These are phyloP conservation scores for Carassius auratus DNA, from an alignment of 2,113 vertebrate genomes.

Conservation along the genomic window DNA sequence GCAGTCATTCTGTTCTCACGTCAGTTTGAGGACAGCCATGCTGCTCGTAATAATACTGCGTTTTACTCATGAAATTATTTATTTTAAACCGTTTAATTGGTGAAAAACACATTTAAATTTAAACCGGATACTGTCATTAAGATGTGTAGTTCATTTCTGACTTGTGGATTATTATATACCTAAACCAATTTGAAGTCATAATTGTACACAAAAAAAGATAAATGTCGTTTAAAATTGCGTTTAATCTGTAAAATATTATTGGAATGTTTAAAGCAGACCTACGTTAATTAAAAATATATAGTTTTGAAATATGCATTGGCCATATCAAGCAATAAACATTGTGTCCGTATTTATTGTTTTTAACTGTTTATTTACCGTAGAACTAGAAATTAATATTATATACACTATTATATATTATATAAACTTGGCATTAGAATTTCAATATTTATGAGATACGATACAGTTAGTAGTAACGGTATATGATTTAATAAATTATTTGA, in stretches of 20 bases:
- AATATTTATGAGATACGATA: too few relatives aligned
- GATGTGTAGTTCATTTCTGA: neutral
- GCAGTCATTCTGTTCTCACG: neutral
- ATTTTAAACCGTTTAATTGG: neutral
- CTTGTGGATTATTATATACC: neutral
- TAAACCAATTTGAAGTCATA: neutral
- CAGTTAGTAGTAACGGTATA: too few relatives aligned
- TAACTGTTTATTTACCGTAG: too few relatives aligned
- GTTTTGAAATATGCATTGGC: too few relatives aligned
- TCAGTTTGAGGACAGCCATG: neutral
- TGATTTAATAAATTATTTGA: too few relatives aligned
- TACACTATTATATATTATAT: too few relatives aligned
- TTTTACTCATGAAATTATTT: neutral
- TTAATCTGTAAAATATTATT: neutral
- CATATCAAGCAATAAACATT: too few relatives aligned
- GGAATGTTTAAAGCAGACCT: neutral
- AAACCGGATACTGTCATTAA: neutral
- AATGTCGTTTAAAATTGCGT: neutral
- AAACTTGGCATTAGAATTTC: too few relatives aligned
- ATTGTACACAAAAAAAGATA: neutral
- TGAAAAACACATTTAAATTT: neutral
- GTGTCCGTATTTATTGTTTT: too few relatives aligned
- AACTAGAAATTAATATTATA: too few relatives aligned
- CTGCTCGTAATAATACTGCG: neutral
- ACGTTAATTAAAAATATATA: neutral